These are phyloP conservation scores for Cosmia pyralina DNA, from an alignment of 2,888 invertebrate species.

Conservation along the genomic window DNA sequence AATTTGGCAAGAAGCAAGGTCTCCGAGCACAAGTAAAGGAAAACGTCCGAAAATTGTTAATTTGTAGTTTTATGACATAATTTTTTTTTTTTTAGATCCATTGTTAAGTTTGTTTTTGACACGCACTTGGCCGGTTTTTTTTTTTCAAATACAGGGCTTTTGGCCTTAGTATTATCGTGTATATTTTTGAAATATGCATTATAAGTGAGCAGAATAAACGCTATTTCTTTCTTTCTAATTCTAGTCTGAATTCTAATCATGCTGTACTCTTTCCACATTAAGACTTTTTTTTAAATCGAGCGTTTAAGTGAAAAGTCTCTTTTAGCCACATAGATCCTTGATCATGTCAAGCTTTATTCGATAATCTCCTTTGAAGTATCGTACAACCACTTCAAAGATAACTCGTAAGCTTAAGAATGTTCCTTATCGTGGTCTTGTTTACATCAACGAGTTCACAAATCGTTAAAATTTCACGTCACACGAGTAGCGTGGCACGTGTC, in stretches of 20 bases:
- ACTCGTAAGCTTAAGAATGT: slow-evolving; percentile 27
- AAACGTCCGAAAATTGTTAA: too few species aligned
- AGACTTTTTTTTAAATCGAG: too few species aligned
- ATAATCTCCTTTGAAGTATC: slow-evolving; percentile 23
- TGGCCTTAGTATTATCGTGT: background rate
- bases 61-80: too few species aligned
- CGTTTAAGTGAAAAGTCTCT: background rate
- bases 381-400: slow-evolving; percentile 44
- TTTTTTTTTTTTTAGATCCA: too few species aligned
- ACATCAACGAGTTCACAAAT: slow-evolving; percentile 48
- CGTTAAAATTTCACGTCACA: slow-evolving; percentile 58
- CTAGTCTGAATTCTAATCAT: background rate
- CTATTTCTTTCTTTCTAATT: background rate
- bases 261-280: background rate
- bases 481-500: slow-evolving; percentile 29
- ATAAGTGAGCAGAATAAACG: background rate
- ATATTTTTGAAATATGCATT: background rate
- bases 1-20: too few species aligned
- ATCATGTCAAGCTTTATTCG: slow-evolving; percentile 17
- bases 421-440: slow-evolving; percentile 33
- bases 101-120: too few species aligned
- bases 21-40: too few species aligned
- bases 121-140: too few species aligned
- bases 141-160: background rate
- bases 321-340: background rate